Conservation (phyloP, 2,113 vertebrate genomes). For the Rynchops niger region DNA sequence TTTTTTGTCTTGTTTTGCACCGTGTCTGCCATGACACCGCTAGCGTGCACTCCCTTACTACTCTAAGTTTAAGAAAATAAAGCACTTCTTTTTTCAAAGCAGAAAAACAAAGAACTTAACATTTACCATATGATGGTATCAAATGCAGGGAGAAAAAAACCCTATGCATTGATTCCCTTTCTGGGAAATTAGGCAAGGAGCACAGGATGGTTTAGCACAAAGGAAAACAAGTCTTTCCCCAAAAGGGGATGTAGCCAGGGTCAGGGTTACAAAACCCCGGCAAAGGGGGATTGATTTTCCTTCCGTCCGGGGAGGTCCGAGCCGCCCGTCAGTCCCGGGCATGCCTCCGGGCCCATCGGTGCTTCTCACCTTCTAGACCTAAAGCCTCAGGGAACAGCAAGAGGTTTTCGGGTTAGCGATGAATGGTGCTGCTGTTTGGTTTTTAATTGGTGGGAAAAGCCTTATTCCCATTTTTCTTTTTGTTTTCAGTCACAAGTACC, state of each 20-base stretch:
- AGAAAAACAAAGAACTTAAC: conserved; percentile 1
- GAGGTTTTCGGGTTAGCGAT: background rate
- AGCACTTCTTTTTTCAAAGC: background rate
- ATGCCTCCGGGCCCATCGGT: background rate
- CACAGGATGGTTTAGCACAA: background rate
- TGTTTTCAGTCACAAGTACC: background rate
- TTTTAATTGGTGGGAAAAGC: background rate
- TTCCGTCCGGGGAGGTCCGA: background rate
- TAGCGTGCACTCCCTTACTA: background rate
- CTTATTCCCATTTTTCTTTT: background rate
- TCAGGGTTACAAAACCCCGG: background rate
- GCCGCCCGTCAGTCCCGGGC: rapidly evolving
- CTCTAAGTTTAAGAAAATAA: conserved; percentile 18
- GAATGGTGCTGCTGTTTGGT: background rate
- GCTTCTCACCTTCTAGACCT: background rate
- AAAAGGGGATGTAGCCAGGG: background rate
- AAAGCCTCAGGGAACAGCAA: background rate
- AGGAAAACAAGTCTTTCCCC: background rate
- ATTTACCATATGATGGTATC: background rate
- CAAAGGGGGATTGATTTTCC: background rate
- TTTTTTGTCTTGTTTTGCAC: background rate
- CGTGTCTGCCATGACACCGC: rapidly evolving
- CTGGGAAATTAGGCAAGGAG: background rate
- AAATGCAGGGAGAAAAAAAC: background rate
- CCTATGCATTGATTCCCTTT: background rate